Conservation (phyloP, 2,113 vertebrate genomes). For the Epinephelus cyanopodus region DNA sequence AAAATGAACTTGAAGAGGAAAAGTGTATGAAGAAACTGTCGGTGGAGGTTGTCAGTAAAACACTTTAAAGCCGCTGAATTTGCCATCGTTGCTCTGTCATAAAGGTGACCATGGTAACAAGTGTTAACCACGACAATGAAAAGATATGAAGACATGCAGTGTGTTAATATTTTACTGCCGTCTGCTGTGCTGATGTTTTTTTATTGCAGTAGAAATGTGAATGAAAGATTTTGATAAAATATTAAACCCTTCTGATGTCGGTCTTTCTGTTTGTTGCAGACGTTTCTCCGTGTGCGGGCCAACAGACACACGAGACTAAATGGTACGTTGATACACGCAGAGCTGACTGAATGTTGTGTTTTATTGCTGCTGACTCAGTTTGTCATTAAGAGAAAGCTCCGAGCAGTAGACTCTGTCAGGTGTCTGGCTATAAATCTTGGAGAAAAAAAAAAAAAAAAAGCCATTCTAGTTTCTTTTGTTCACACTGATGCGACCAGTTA, state of each 20-base stretch:
- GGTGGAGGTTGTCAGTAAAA: neutral
- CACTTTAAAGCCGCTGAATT: neutral
- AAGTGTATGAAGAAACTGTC: neutral
- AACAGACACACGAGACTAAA: constrained; percentile 97
- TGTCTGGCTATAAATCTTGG: constrained; percentile 11
- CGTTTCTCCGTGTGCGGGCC: constrained; percentile 94
- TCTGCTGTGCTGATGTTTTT: neutral
- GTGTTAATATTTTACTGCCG: neutral
- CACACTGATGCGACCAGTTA: constrained; percentile 39
- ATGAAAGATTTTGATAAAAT: neutral
- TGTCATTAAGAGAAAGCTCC: constrained; percentile 10
- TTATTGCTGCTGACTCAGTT: constrained; percentile 25
- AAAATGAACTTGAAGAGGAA: neutral
- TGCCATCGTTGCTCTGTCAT: neutral
- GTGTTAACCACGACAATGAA: neutral
- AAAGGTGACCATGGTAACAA: neutral
- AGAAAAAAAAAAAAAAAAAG: neutral
- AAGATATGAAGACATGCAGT: neutral
- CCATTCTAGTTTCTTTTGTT: constrained; percentile 43
- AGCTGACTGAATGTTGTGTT: constrained; percentile 33
- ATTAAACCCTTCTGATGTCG: neutral
- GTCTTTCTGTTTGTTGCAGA: constrained; percentile 82
- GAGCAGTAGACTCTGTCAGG: neutral
- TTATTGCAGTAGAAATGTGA: neutral
- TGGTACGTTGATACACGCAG: constrained; percentile 85